phyloP scores from a whole-genome alignment of 1,140 invertebrate genomes.

The Monochamus saltuarius region DNA sequence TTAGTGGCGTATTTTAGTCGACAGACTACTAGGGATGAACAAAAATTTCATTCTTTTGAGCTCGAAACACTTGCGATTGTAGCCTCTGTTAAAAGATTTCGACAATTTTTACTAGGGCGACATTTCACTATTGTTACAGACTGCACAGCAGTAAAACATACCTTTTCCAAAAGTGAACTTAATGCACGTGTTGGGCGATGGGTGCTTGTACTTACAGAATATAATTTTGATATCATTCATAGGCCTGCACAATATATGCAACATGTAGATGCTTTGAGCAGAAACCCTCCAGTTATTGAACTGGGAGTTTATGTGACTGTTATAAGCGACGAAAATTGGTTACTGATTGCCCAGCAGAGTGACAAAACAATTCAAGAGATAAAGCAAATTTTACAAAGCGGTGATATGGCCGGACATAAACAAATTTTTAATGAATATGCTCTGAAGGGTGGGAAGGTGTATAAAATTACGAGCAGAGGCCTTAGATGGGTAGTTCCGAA shows the following conservation, averaged over 20 bases:
- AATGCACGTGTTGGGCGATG: slow-evolving; percentile 20
- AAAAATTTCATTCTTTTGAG: slow-evolving; percentile 40
- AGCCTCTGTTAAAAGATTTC: too few relatives aligned
- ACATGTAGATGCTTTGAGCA: slow-evolving; percentile 49
- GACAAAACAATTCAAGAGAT: slow-evolving; percentile 20
- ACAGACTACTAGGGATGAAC: slow-evolving; percentile 18
- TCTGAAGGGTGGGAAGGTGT: slow-evolving; percentile 20
- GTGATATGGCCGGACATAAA: background rate
- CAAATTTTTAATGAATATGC: slow-evolving; percentile 21
- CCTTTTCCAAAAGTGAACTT: background rate
- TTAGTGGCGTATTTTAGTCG: too few relatives aligned
- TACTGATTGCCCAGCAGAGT: slow-evolving; percentile 39
- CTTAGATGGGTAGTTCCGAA: too few relatives aligned
- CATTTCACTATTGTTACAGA: too few relatives aligned
- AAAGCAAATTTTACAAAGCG: too few relatives aligned
- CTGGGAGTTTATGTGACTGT: too few relatives aligned
- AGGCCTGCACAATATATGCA: slow-evolving; percentile 31
- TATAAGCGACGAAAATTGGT: slow-evolving; percentile 37
- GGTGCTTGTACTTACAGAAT: background rate
- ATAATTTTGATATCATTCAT: too few relatives aligned
- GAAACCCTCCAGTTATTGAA: too few relatives aligned
- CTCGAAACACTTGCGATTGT: slow-evolving; percentile 23
- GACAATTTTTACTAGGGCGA: too few relatives aligned
- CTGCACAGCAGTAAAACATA: too few relatives aligned
- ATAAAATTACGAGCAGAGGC: background rate